Evolutionary conservation across 2,888 invertebrate genomes (phyloP).

Genomic region (Erynnis tages): DNA sequence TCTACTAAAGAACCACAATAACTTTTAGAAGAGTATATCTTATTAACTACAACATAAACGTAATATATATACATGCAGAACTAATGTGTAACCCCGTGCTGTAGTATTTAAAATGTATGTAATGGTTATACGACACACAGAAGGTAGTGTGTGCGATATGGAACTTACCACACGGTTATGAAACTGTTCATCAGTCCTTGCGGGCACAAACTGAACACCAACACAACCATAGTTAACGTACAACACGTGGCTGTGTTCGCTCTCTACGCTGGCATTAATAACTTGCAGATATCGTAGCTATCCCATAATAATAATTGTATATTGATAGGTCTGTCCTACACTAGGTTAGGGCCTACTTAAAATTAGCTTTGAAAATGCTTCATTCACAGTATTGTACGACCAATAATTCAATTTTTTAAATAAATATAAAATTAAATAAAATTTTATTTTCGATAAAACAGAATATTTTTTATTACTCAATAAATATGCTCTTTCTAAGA

Average conservation of each 20-base stretch:
- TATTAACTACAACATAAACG: not conserved
- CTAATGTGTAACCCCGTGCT: conserved; percentile 33
- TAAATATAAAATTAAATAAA: too few relatives aligned
- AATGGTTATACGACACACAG: conserved; percentile 35
- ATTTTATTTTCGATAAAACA: too few relatives aligned
- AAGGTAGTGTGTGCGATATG: conserved; percentile 49
- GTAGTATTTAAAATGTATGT: conserved; percentile 29
- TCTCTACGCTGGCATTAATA: conserved; percentile 58
- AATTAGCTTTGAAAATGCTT: too few relatives aligned
- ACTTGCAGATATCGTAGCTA: conserved; percentile 33
- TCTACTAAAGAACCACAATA: not conserved
- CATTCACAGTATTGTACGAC: too few relatives aligned
- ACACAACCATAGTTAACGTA: conserved; percentile 78
- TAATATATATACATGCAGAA: conserved; percentile 1
- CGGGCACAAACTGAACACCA: conserved; percentile 89
- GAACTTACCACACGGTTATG: conserved; percentile 93
- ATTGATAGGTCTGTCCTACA: too few relatives aligned
- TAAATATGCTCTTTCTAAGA: too few relatives aligned
- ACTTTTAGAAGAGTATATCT: not conserved
- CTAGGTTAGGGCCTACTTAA: too few relatives aligned
- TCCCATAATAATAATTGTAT: too few relatives aligned
- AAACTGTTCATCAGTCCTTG: conserved; percentile 94
- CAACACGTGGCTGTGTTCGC: conserved; percentile 34
- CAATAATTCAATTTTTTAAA: too few relatives aligned
- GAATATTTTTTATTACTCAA: too few relatives aligned